phyloP scores from a whole-genome alignment of 2,888 invertebrate genomes.

The Geophilus truncorum region DNA sequence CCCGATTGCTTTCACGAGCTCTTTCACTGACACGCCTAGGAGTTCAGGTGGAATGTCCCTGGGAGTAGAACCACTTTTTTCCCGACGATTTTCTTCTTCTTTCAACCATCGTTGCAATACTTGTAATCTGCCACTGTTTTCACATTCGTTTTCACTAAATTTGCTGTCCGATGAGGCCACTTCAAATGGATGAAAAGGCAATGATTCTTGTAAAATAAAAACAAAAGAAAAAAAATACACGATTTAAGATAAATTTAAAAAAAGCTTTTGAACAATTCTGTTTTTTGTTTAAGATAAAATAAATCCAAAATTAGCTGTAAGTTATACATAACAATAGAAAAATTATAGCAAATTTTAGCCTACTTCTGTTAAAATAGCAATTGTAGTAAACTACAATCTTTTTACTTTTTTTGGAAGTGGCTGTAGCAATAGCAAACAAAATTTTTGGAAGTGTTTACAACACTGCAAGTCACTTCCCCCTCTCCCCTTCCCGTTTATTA shows the following conservation, averaged over 20 bases:
- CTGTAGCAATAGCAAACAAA: too few relatives aligned
- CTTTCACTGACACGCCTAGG: constrained; percentile 64
- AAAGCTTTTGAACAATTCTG: not conserved
- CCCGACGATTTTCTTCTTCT: constrained; percentile 37
- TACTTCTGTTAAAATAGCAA: too few relatives aligned
- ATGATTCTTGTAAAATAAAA: not conserved
- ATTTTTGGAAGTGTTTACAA: too few relatives aligned
- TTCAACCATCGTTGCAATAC: constrained; percentile 40
- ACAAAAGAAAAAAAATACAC: not conserved
- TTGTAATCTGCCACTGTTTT: constrained; percentile 33
- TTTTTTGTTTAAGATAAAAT: not conserved
- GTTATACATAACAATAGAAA: too few relatives aligned
- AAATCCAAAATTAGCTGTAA: too few relatives aligned
- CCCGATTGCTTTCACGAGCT: constrained; percentile 66
- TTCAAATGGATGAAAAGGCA: not conserved
- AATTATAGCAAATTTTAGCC: too few relatives aligned
- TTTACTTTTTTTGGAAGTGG: too few relatives aligned
- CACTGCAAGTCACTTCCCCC: too few relatives aligned
- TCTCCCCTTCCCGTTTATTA: too few relatives aligned
- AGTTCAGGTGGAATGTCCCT: constrained; percentile 53
- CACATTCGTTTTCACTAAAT: not conserved
- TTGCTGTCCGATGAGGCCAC: not conserved
- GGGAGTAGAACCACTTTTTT: constrained; percentile 28
- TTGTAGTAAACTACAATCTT: too few relatives aligned
- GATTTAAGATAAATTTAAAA: constrained; percentile 13